Evolutionary conservation across 1,140 invertebrate species (phyloP).

Genomic region (Pseudomyrmex cubaensis): DNA sequence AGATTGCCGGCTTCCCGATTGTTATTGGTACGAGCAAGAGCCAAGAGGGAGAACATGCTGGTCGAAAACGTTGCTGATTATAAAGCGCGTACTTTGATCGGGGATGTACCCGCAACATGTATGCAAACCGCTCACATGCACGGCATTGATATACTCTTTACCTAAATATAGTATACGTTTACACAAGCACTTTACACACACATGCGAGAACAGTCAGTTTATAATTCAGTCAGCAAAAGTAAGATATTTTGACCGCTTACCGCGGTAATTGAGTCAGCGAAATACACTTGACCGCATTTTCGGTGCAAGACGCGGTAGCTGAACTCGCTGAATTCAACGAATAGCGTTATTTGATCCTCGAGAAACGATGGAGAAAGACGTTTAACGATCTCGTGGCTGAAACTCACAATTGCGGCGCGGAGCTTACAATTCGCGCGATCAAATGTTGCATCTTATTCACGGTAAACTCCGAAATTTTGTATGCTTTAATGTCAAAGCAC

Average conservation of each 20-base stretch:
- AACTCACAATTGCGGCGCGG: background rate
- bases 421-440: slow-evolving; percentile 6
- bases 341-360: background rate
- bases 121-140: no score
- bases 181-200: no score
- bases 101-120: no score
- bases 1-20: slow-evolving; percentile 70
- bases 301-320: background rate
- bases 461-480: background rate
- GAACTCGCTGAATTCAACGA: slow-evolving; percentile 4
- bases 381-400: slow-evolving; percentile 10
- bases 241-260: background rate
- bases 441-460: background rate
- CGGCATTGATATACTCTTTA: background rate
- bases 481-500: background rate
- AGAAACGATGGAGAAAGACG: background rate
- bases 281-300: slow-evolving; percentile 10
- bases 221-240: slow-evolving; percentile 3
- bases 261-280: background rate
- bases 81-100: slow-evolving; percentile 42
- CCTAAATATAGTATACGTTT: no score
- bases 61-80: slow-evolving; percentile 44
- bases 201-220: background rate
- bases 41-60: slow-evolving; percentile 22
- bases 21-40: slow-evolving; percentile 58